Percentiles rank a stretch among this genome's conserved stretches.
Evolutionary conservation across 2,113 vertebrate genomes (phyloP).

Genomic region (Plectropomus leopardus): DNA sequence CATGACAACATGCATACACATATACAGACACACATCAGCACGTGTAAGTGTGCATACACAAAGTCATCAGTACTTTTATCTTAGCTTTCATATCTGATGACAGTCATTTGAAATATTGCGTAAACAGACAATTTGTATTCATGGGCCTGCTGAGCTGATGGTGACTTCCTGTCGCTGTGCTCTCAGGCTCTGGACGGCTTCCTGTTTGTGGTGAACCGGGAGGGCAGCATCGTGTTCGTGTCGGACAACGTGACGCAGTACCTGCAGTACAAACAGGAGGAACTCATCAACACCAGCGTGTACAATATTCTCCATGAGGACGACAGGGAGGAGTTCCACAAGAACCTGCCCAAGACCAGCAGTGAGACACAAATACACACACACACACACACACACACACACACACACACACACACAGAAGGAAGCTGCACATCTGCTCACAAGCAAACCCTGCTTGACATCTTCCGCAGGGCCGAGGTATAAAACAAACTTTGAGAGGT

Average conservation of each 20-base stretch:
- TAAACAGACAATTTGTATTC: too few species aligned
- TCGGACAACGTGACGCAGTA: conserved; percentile 98
- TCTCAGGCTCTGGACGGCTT: conserved; percentile 94
- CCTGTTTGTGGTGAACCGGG: conserved; percentile 96
- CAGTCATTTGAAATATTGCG: too few species aligned
- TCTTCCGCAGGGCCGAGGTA: conserved; percentile 42
- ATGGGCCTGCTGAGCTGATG: not conserved
- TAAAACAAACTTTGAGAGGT: conserved; percentile 60
- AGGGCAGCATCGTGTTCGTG: conserved; percentile 96
- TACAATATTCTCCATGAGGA: conserved; percentile 95
- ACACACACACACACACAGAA: not conserved
- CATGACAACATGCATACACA: too few species aligned
- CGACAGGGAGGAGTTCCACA: conserved; percentile 95
- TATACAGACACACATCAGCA: too few species aligned
- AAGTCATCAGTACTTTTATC: too few species aligned
- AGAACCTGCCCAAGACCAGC: conserved; percentile 94
- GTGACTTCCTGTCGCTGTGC: conserved; percentile 35
- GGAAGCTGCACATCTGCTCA: conserved; percentile 26
- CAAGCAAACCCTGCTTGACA: conserved; percentile 43
- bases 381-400: not conserved
- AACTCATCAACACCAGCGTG: conserved; percentile 95
- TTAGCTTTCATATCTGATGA: too few species aligned
- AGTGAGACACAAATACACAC: conserved; percentile 86
- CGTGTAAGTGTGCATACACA: too few species aligned
- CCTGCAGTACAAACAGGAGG: conserved; percentile 95